Evolutionary conservation across 2,888 invertebrate species (phyloP), one percentile per base, ranked within the genome.

Genomic region (Chrysolina americana): DNA sequence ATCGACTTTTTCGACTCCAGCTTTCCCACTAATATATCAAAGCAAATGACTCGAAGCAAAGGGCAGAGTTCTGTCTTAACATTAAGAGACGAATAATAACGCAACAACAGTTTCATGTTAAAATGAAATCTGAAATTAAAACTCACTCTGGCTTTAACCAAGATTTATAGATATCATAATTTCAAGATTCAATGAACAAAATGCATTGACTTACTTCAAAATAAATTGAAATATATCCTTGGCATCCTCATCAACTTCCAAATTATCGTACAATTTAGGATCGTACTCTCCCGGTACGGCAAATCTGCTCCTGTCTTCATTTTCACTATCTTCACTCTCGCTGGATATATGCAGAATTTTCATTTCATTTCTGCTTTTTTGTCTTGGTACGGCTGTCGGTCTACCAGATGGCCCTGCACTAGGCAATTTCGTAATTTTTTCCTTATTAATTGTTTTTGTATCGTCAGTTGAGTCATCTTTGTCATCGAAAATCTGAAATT

Each of bases 161-260:
- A n/a, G n/a, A n/a, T n/a, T 28, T 28, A 28, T 5, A 28, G 28
- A 28, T 3, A 28, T 28, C 28, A 28, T 28, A 28, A 28, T 28
- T 3, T 36, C 6, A 36, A 36, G 36, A 36, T 36, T 36, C 8
- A 36, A 36, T 36, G 36, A 36, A 36, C 48, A 56, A 23, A 64
- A 65, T 15, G 28, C 19, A 36, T 41, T 36, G 48, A 63, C 50
- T 73, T 87, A 95, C 96, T 94, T 94, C 83, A 94, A 93, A 76
- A 99, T 98, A 83, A 96, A 97, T 83, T 96, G 95, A 88, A 99
- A 98, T 8, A 98, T 89, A 83, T 98, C 97, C 85, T 96, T 96
- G 79, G 98, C 92, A 78, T 98, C 98, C 0, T 93, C 89, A 1
- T 94, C 92, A 65, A 96, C 94, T 73, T 94, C 92, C 74, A 98